Base-by-base conservation (phyloP, 2,113 vertebrate species). In the Corydoras sp. region DNA sequence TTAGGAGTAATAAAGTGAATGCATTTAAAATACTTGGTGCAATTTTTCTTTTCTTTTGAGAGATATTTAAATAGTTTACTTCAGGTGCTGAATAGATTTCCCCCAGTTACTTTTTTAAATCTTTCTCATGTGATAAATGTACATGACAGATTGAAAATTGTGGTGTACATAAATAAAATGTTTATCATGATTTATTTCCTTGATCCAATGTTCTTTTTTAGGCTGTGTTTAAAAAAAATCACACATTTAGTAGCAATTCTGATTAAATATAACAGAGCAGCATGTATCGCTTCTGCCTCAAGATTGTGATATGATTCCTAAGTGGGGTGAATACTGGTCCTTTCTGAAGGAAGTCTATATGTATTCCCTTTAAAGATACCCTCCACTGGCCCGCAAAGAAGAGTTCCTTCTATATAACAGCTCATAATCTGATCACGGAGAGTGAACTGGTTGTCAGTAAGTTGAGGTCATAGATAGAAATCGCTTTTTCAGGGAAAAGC, bases 111-210 rank as follows among this genome's bases (percentile, higher is more conserved):
- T 77, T 71, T 71, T 79, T 58, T 61, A 18, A 76, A 66, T 13
- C 32, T 76, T 81, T 72, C 82, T 76, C 64, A 75, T 69, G 82
- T 85, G 84, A 80, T 89, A 81, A 84, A 83, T 89, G 87, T 87
- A 87, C 85, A 89, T 83, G 86, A 84, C 71, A 83, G 81, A 88
- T 87, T 82, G 76, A 86, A 85, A 87, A 83, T 85, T 71, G 76
- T 82, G 77, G 35, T 84, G 80, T 87, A 85, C 79, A 86, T 80
- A 70, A 88, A 86, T 87, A 77, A 79, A 79, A 86, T 50, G 65
- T 73, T 71, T 49, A 73, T 62, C 15, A 64, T 29, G 31, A 48
- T 43, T 60, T 55, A 71, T 15, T 62, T 15, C 49, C 9, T 24
- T 6, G 8, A 3, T 61, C n/a, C 10, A 13, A 31, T 53, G 15